A percentile compares a stretch with the other conserved stretches of the same genome.
phyloP scores from a whole-genome alignment of 2,888 invertebrate species.

The Agrochola litura region DNA sequence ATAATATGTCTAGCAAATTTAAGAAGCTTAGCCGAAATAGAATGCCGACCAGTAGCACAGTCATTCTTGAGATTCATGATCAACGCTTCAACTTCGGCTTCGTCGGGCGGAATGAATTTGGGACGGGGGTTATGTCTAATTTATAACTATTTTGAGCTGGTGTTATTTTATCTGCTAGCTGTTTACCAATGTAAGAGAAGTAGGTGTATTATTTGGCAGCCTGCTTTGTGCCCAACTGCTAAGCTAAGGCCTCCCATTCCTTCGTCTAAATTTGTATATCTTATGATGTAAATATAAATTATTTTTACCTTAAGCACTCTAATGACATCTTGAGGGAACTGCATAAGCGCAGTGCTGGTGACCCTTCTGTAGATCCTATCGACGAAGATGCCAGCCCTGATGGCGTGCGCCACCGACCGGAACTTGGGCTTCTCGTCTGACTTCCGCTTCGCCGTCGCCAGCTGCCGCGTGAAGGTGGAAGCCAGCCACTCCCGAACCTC shows the following conservation, averaged over 20 bases:
- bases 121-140: too few species aligned
- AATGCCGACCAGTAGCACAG: too few species aligned
- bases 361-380: constrained; percentile 97
- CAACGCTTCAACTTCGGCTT: too few species aligned
- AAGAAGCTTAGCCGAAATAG: too few species aligned
- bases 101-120: too few species aligned
- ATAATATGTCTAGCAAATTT: neutral
- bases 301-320: constrained; percentile 94
- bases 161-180: too few species aligned
- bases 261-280: neutral
- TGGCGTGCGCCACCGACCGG: constrained; percentile 98
- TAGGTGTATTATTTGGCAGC: too few species aligned
- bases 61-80: too few species aligned
- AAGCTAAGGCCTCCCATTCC: neutral
- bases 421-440: constrained; percentile 96
- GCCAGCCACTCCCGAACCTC: constrained; percentile 99
- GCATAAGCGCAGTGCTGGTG: constrained; percentile 94
- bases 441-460: constrained; percentile 94
- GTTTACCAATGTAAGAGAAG: too few species aligned
- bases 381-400: constrained; percentile 98
- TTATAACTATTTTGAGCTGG: too few species aligned
- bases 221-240: neutral
- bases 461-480: constrained; percentile 97
- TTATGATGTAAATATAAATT: neutral
- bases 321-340: constrained; percentile 96